Base-by-base conservation (phyloP, 2,888 invertebrate genomes). In the Alviniconcha strummeri region DNA sequence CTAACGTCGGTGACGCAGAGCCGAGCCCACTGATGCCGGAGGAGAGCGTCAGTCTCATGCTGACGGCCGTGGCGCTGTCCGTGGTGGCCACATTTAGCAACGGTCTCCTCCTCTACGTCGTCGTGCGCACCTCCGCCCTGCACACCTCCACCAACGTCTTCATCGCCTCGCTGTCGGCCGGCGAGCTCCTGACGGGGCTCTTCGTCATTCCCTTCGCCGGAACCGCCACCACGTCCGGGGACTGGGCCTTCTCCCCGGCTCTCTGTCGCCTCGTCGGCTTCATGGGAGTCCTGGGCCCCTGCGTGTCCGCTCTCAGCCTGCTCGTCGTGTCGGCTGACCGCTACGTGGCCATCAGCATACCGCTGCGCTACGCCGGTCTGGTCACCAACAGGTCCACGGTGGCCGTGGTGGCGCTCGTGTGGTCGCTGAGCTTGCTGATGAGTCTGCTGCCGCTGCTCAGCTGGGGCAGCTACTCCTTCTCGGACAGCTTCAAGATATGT, bases 71-170 rank as follows among this genome's bases (percentile, higher is more conserved):
- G 0, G 67, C 84, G 9, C 81, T 89, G 67, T 83, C 86, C 5
- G 36, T 87, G n/a, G 71, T 80, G 60, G 86, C 87, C 1, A 69
- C 85, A 0, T 19, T 86, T 9, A 81, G 85, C 74, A 89, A 89
- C 78, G 17, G 83, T 8, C 54, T 88, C n/a, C 81, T 89, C 13
- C 74, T 89, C 52, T 72, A 82, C 56, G 88, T 89, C 15, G 88
- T 89, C 60, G 67, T 84, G 54, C 84, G 87, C 5, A 89, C 88
- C 52, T 69, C 86, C 7, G 83, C 83, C 19, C 87, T 90, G 9
- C 89, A 89, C 81, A 90, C 90, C 7, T 86, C 87, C 55, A 90
- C 90, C 6, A 90, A 90, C 85, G 84, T 86, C 64, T 85, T 89
- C 82, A 83, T 90, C 60, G 86, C 89, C 9, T 90, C 89, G 13